A percentile compares a stretch with the other conserved stretches of the same genome.
These are phyloP conservation scores for Eumerus sabulonum DNA, from an alignment of 2,888 invertebrate species.

Conservation along the genomic window DNA sequence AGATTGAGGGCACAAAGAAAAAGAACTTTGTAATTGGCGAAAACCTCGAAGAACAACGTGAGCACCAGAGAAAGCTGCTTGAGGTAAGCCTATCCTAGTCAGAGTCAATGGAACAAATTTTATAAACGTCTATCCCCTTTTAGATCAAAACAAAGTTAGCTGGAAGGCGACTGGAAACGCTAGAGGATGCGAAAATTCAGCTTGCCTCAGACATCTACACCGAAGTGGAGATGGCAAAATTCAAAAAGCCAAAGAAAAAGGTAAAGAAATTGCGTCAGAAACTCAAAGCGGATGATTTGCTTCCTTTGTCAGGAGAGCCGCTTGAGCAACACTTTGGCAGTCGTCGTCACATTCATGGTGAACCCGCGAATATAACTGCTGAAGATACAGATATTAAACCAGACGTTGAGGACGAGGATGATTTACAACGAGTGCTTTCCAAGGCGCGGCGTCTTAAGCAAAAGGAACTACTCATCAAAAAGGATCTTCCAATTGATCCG, in stretches of 20 bases:
- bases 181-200: slow-evolving; percentile 84
- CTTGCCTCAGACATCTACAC: slow-evolving; percentile 94
- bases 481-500: slow-evolving; percentile 71
- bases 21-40: slow-evolving; percentile 89
- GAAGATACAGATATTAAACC: slow-evolving; percentile 76
- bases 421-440: slow-evolving; percentile 86
- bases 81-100: slow-evolving; percentile 69
- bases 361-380: slow-evolving; percentile 78
- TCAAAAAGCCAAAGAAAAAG: slow-evolving; percentile 92
- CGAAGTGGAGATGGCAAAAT: slow-evolving; percentile 90
- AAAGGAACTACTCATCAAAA: slow-evolving; percentile 77
- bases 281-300: slow-evolving; percentile 87
- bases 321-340: slow-evolving; percentile 75
- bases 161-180: slow-evolving; percentile 85
- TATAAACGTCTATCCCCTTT: slow-evolving; percentile 22
- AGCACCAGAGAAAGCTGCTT: slow-evolving; percentile 78
- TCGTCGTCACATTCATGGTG: slow-evolving; percentile 70
- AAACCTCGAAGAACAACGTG: slow-evolving; percentile 81
- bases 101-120: neutral
- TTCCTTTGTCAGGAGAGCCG: slow-evolving; percentile 77
- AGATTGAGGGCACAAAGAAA: slow-evolving; percentile 81
- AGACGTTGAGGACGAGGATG: slow-evolving; percentile 83
- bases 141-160: slow-evolving; percentile 82
- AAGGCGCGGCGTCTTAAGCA: slow-evolving; percentile 86
- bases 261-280: slow-evolving; percentile 85